Base-by-base conservation (phyloP, 1,140 invertebrate species). In the Reticulitermes speratus region DNA sequence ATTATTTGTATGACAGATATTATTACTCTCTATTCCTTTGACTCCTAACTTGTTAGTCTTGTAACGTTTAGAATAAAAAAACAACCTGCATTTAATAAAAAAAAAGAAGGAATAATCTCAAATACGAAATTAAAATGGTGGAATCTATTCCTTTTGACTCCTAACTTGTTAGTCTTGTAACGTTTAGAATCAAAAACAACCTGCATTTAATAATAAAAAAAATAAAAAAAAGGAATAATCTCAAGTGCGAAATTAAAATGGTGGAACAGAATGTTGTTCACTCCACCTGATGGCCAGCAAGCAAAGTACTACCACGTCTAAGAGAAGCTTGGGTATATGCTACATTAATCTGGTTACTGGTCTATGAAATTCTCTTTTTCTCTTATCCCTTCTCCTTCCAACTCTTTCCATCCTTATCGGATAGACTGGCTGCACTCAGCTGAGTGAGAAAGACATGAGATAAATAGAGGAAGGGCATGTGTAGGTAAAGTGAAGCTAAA, bases 401-500 rank as follows among this genome's bases (percentile, higher is more conserved):
- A n/a, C 2, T 9, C n/a, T 75, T 30, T 30, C 65, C n/a, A 3
- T 75, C 65, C n/a, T 30, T 75, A 6, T 44, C 83, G 44, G 25
- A 52, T 21, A 23, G 30, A 48, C 23, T 52, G 21, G 45, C 44
- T 52, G 83, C 44, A 44, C 25, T 38, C 23, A 45, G 9, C 19
- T 2, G 83, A 48, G 44, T 25, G 38, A 84, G 83, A n/a, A 44
- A 25, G 23, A 25, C 44, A 38, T 44, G 83, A 84, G 48, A 52
- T 48, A 19, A 52, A 52, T 11, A 52, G 83, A 84, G 38, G 45
- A 84, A 84, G 44, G 8, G 83, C 25, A 59, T 19, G n/a, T 52
- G 83, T 52, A 45, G 83, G 45, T 32, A 84, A 84, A 84, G 32
- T 44, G 48, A 84, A 84, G 45, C 83, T 84, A 84, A 84, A 84